Conservation (phyloP, 2,797 vertebrate species). For the Poeciliopsis gracilis region DNA sequence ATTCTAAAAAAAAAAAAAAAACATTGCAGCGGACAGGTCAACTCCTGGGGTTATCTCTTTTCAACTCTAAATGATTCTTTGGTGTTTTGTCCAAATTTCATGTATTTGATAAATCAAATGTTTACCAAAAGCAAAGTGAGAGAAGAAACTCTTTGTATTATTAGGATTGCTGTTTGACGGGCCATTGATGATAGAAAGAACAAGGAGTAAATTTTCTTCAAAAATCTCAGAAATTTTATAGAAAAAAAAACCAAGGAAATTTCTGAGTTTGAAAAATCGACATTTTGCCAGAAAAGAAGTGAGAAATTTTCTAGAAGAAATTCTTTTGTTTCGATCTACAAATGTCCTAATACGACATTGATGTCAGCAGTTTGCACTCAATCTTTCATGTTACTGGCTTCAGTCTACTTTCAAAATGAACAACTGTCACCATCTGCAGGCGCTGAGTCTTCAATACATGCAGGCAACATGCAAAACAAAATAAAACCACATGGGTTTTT, state of each 20-base stretch:
- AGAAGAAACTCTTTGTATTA: background rate
- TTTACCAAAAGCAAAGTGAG: background rate
- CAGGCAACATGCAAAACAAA: background rate
- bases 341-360: too few species aligned
- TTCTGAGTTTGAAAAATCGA: too few species aligned
- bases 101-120: background rate
- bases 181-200: too few species aligned
- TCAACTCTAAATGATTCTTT: background rate
- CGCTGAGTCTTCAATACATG: background rate
- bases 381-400: background rate
- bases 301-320: too few species aligned
- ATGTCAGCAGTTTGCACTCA: background rate
- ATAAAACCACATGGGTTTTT: background rate
- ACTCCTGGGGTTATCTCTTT: background rate
- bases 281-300: too few species aligned
- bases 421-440: conserved; percentile 40
- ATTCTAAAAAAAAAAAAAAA: background rate
- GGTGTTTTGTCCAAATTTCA: background rate
- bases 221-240: too few species aligned
- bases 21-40: background rate
- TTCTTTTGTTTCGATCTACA: too few species aligned
- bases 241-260: too few species aligned
- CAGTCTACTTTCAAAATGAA: background rate
- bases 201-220: too few species aligned
- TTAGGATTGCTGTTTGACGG: background rate